Base-by-base conservation (phyloP, 2,113 vertebrate species). In the Riparia riparia region DNA sequence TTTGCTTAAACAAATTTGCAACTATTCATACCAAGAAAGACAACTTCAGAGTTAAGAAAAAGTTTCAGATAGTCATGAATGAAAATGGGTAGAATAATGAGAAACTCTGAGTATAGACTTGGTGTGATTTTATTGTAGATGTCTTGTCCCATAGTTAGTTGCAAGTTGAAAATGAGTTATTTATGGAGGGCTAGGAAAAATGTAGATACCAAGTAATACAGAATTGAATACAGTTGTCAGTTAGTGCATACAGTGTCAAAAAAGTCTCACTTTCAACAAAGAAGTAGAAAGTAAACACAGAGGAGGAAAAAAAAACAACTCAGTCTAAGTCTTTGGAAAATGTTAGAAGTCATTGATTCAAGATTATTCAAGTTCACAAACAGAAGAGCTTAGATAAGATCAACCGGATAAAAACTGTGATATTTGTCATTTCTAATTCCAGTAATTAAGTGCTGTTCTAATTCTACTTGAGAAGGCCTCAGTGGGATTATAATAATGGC, bases 381-480 rank as follows among this genome's bases (percentile, higher is more conserved):
- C 93, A 97, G 92, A 97, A 95, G 68, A 96, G 88, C 95, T 98
- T 98, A 95, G 91, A 95, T 91, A 93, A 97, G 96, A 97, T 96
- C 95, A 97, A 95, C 96, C 10, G n/a, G 94, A 97, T 98, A 97
- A 98, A 98, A 98, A 96, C 68, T 76, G 88, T 97, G 97, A 97
- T 98, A 97, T 98, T 98, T 98, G 96, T 98, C 93, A 97, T 98
- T 98, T 98, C 86, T 98, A 97, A 98, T 97, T 98, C 97, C 51
- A 22, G 95, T 98, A 98, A 98, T 98, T 98, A 98, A 98, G 96
- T 97, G 97, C 95, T 96, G 90, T 93, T 98, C 93, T 98, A 92
- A 42, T 98, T 98, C 97, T 97, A 97, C 96, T 98, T 97, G 97
- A 97, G 97, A 96, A 97, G 73, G 96, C 92, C 97, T 97, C 98